A percentile compares a stretch with the other conserved stretches of the same genome.
Evolutionary conservation across 2,113 vertebrate species (phyloP).

Genomic region (Myiagra hebetior): DNA sequence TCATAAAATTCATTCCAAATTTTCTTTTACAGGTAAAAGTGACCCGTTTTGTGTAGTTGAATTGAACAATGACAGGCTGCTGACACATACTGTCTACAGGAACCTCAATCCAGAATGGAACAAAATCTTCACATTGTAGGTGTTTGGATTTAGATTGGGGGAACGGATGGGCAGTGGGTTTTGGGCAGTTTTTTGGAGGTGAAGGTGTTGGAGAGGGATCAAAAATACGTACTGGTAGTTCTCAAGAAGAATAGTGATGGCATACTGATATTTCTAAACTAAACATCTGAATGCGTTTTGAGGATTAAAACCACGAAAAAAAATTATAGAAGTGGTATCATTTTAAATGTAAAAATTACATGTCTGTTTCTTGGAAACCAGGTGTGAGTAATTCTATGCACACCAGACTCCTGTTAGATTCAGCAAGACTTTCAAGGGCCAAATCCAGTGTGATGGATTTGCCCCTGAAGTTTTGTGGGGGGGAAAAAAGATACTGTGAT

Average conservation of each 20-base stretch:
- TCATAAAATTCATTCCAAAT: constrained; percentile 1
- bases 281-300: background rate
- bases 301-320: background rate
- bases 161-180: background rate
- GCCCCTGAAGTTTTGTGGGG: background rate
- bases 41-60: constrained; percentile 98
- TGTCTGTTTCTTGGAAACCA: background rate
- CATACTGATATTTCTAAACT: background rate
- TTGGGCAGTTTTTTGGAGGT: background rate
- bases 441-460: background rate
- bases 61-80: constrained; percentile 93
- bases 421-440: background rate
- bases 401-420: background rate
- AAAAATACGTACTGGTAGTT: background rate
- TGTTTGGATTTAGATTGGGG: constrained; percentile 1
- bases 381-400: background rate
- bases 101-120: constrained; percentile 98
- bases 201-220: background rate
- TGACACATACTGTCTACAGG: constrained; percentile 96
- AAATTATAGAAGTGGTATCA: background rate
- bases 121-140: constrained; percentile 99
- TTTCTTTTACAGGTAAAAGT: constrained; percentile 87
- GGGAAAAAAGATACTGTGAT: background rate
- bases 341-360: background rate
- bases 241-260: background rate